Conservation (phyloP, 2,888 invertebrate genomes). For the Agonopterix subpropinquella region DNA sequence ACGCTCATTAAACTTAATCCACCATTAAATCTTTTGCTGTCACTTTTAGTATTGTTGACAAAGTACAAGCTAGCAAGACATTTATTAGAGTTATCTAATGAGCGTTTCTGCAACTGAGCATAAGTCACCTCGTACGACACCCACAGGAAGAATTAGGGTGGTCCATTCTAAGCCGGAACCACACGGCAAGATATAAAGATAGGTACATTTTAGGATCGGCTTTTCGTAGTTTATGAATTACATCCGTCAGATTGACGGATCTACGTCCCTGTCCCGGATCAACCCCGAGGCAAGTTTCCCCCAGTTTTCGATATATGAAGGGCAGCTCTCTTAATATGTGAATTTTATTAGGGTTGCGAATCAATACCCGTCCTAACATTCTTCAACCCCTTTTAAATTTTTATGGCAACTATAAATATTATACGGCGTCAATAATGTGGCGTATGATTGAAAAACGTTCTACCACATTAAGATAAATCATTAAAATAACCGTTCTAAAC, state of each 20-base stretch:
- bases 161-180: background rate
- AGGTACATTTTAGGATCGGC: background rate
- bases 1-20: too few relatives aligned
- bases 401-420: conserved; percentile 31
- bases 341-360: conserved; percentile 68
- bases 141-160: too few relatives aligned
- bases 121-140: too few relatives aligned
- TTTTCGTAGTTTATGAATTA: conserved; percentile 25
- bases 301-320: conserved; percentile 51
- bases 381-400: conserved; percentile 42
- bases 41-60: too few relatives aligned
- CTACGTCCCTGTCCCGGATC: conserved; percentile 32
- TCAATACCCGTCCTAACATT: conserved; percentile 50
- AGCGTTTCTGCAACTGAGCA: too few relatives aligned
- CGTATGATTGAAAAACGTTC: conserved; percentile 25
- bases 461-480: too few relatives aligned
- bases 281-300: conserved; percentile 38
- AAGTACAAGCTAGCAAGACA: too few relatives aligned
- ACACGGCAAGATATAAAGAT: background rate
- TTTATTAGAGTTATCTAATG: too few relatives aligned
- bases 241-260: conserved; percentile 39
- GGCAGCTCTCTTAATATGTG: conserved; percentile 53
- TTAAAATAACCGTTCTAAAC: too few relatives aligned
- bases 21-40: too few relatives aligned
- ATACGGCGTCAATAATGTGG: conserved; percentile 25